phyloP scores from a whole-genome alignment of 2,888 invertebrate genomes.

The Drosophila barbarae region DNA sequence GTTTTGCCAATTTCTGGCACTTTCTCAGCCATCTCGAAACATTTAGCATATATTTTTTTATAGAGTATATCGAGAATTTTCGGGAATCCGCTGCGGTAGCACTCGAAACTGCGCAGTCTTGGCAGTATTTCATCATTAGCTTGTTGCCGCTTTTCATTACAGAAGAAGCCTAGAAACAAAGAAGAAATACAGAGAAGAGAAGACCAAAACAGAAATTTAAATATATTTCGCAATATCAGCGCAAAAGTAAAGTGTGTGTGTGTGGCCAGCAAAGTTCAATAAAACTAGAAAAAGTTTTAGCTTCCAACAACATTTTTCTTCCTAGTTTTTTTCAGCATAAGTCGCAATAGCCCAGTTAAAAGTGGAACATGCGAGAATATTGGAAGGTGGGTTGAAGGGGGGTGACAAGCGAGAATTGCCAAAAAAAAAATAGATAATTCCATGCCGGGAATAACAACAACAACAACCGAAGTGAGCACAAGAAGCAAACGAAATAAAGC shows the following conservation, averaged over 20 bases:
- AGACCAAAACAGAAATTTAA: constrained; percentile 61
- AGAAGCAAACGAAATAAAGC: neutral
- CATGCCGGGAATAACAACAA: constrained; percentile 8
- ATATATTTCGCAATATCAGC: constrained; percentile 70
- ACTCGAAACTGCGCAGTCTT: constrained; percentile 62
- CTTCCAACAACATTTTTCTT: constrained; percentile 23
- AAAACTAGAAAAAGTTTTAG: constrained; percentile 59
- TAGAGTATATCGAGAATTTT: constrained; percentile 8
- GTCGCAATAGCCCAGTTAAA: constrained; percentile 74
- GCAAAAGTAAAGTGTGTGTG: constrained; percentile 15
- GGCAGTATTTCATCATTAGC: constrained; percentile 70
- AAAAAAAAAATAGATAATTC: constrained; percentile 30
- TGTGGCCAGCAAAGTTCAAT: constrained; percentile 65
- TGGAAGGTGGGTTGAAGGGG: constrained; percentile 5
- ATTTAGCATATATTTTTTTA: neutral
- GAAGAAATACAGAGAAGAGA: constrained; percentile 20
- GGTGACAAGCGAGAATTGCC: constrained; percentile 6
- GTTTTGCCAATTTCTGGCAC: constrained; percentile 57
- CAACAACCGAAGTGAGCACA: neutral
- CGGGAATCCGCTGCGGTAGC: constrained; percentile 46
- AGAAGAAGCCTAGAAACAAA: constrained; percentile 25
- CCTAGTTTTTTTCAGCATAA: constrained; percentile 49
- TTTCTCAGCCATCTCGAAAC: constrained; percentile 28
- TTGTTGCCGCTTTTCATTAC: constrained; percentile 67
- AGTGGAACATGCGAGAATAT: constrained; percentile 60